Evolutionary conservation across 2,113 vertebrate species (phyloP), one percentile per base, ranked within the genome.

Genomic region (Zingel zingel): DNA sequence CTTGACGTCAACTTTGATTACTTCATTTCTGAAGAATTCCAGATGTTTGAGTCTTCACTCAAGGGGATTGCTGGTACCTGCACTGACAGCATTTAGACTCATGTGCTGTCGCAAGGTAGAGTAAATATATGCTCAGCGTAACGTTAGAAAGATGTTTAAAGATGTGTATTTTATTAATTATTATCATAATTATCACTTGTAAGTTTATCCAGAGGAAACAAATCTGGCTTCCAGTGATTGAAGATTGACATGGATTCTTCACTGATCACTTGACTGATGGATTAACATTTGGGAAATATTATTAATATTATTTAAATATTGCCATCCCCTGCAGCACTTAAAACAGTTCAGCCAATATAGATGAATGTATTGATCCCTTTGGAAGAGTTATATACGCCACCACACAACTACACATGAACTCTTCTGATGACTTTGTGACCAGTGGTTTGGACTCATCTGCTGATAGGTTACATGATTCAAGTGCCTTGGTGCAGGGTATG

Each of bases 21-120:
- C 92, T 93, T 94, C 72, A 92, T 95, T 94, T 94, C 84, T 87
- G 88, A 94, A 74, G 82, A 91, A 90, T 79, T 93, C 92, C 95
- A 96, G 93, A 95, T 95, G 95, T 94, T 94, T 84, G 57, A 72
- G 87, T 83, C 48, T 67, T 73, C 68, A 81, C 81, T 81, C 66
- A 8, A 21, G 83, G 80, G 87, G 77, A 76, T 75, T 83, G 87
- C 69, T 19, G 57, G 51, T 85, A 64, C 80, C 67, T 83, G 70
- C 86, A 83, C 83, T 85, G 88, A 94, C 91, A 91, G 77, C 59
- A 77, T 91, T 93, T 89, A 84, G 83, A 92, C 85, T 69, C 80
- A 86, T 86, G 91, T 88, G 88, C 75, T 62, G 77, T 62, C 54
- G 36, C 53, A 83, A 57, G 64, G 72, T 70, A 84, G 33, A 56